Percentiles rank a stretch among this genome's conserved stretches.
These are phyloP conservation scores for Lycaena phlaeas DNA, from an alignment of 2,888 invertebrate species.

Conservation along the genomic window DNA sequence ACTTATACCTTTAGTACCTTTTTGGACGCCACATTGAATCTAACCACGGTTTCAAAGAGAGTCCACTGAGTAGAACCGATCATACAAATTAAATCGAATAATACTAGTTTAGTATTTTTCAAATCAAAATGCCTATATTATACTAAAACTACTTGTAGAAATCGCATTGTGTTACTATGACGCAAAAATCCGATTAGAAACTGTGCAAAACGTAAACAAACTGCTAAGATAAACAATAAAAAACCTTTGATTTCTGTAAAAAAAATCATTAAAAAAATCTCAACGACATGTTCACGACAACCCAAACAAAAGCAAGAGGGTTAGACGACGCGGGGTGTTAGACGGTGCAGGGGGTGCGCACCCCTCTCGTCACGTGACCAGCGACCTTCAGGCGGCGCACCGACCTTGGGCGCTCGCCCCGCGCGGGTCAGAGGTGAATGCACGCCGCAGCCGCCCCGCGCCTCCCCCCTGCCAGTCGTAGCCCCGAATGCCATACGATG, in stretches of 20 bases:
- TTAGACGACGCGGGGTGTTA: conserved; percentile 26
- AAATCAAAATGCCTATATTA: too few relatives aligned
- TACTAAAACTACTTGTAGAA: too few relatives aligned
- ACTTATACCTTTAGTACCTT: too few relatives aligned
- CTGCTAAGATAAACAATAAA: neutral
- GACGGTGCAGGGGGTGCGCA: conserved; percentile 33
- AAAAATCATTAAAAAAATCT: neutral
- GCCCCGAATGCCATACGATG: conserved; percentile 33
- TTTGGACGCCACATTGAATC: too few relatives aligned
- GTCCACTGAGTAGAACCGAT: too few relatives aligned
- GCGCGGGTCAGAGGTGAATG: conserved; percentile 73
- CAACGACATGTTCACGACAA: conserved; percentile 29
- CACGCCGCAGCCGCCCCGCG: conserved; percentile 42
- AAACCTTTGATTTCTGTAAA: neutral
- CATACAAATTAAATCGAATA: too few relatives aligned
- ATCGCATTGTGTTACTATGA: too few relatives aligned
- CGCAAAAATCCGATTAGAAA: too few relatives aligned
- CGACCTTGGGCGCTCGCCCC: conserved; percentile 70
- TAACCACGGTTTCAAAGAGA: too few relatives aligned
- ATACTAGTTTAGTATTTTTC: too few relatives aligned
- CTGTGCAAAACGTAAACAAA: neutral
- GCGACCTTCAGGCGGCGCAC: conserved; percentile 71
- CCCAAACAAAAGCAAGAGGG: conserved; percentile 28
- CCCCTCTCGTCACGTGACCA: conserved; percentile 65
- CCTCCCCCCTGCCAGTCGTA: conserved; percentile 32